Conservation (phyloP, 1,140 invertebrate species). For the Sweltsa coloradensis region DNA sequence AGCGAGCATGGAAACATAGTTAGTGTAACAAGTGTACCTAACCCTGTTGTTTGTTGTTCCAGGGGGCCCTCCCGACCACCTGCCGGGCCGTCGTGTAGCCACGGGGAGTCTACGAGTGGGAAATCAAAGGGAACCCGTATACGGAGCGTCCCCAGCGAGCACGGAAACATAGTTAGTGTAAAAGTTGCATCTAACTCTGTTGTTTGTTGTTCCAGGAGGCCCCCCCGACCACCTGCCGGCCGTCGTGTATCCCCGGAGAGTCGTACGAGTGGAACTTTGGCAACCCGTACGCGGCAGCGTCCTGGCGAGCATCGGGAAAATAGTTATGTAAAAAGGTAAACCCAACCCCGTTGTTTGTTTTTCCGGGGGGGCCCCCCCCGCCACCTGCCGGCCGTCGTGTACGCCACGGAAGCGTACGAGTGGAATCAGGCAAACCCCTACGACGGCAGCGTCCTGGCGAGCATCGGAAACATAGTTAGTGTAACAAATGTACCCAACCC, state of each 20-base stretch:
- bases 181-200: no score
- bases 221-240: slow-evolving; percentile 26
- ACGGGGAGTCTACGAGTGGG: slow-evolving; percentile 76
- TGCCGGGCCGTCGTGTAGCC: slow-evolving; percentile 71
- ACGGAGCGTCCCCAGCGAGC: slow-evolving; percentile 77
- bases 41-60: slow-evolving; percentile 22
- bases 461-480: no score
- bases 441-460: slow-evolving; percentile 77
- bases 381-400: slow-evolving; percentile 47
- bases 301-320: no score
- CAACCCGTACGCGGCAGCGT: slow-evolving; percentile 72
- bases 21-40: no score
- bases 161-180: no score
- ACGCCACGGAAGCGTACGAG: slow-evolving; percentile 73
- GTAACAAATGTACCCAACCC: no score
- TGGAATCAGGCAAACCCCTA: slow-evolving; percentile 76
- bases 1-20: no score
- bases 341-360: no score
- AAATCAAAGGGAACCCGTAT: slow-evolving; percentile 73
- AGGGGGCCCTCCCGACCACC: slow-evolving; percentile 60
- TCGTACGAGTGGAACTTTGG: slow-evolving; percentile 77
- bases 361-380: neutral
- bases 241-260: slow-evolving; percentile 74
- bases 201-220: neutral
- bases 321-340: no score